Base-by-base conservation (phyloP, 2,888 invertebrate species). In the Griposia aprilina region DNA sequence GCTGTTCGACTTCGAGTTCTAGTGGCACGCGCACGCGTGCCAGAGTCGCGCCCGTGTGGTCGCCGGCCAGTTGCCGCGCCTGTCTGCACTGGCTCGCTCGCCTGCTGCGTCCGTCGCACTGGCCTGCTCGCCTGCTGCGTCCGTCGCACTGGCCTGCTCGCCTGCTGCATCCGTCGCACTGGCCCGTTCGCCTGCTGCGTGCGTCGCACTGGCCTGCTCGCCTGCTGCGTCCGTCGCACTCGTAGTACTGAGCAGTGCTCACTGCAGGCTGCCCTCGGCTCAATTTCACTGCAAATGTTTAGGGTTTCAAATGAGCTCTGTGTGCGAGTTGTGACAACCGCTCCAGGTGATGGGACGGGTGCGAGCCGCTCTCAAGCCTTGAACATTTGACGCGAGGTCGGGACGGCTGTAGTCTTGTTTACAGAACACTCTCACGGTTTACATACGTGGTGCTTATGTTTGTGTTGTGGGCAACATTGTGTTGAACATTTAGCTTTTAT, bases 1-100 rank as follows among this genome's bases (percentile, higher is more conserved):
- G 97, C 98, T 99, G 91, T 99, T 99, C 97, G 99, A 99, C 97
- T 98, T 98, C 93, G 95, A 96, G 88, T 96, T 97, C 90, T 96
- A 95, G 94, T 91, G 87, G 15, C 60, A 66, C 59, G 85, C 81
- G 70, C 36, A 13, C 23, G 78, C 76, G 76, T 13, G 82, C 30
- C 72, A 20, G 52, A 41, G 52, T 5, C 48, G 70, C 41, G 77
- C 41, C 76, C 48, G 65, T n/a, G 62, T 26, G 36, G 48, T 26
- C 67, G 63, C 63, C 45, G 30, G 30, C 30, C 30, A 36, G 30
- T 36, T 36, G 30, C 30, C 30, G 30, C 30, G 30, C 30, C 30
- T 36, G 30, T 1, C 30, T 36, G 30, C 30, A 36, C 30, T 36
- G 30, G 30, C 30, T 3, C 3, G 30, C 30, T 36, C 30, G 30